These are phyloP conservation scores for Tragelaphus strepsiceros DNA, from an alignment of 2,113 vertebrate species.

Conservation along the genomic window DNA sequence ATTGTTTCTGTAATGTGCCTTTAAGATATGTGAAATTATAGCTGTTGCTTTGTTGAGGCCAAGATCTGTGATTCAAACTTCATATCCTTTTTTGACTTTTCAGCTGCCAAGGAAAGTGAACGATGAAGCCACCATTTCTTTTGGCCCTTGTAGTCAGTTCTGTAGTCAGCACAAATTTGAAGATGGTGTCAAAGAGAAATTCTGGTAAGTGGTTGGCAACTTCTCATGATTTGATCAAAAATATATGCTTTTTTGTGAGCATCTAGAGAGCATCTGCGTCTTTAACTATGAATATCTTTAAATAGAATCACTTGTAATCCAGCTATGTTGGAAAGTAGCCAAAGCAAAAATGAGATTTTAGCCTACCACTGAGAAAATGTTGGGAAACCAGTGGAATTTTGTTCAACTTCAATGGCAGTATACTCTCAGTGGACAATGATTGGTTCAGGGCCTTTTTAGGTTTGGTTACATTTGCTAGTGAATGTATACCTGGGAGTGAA, in stretches of 20 bases:
- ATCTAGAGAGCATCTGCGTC: background rate
- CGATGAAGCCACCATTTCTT: slow-evolving; percentile 89
- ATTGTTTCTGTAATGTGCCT: slow-evolving; percentile 42
- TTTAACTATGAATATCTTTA: slow-evolving; percentile 42
- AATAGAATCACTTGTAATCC: background rate
- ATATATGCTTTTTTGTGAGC: background rate
- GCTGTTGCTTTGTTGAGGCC: slow-evolving; percentile 61
- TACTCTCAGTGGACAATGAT: background rate
- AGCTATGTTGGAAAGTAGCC: slow-evolving; percentile 23
- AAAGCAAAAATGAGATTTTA: slow-evolving; percentile 54
- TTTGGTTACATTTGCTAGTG: slow-evolving; percentile 35
- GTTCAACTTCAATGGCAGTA: background rate
- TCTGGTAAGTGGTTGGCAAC: slow-evolving; percentile 87
- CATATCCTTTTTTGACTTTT: slow-evolving; percentile 69
- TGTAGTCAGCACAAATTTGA: slow-evolving; percentile 88
- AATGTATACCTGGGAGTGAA: slow-evolving; percentile 7
- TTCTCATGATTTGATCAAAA: slow-evolving; percentile 55
- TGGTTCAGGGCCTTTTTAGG: slow-evolving; percentile 1
- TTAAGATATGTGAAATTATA: slow-evolving; percentile 62
- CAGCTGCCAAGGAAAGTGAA: slow-evolving; percentile 80
- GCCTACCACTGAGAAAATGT: slow-evolving; percentile 17
- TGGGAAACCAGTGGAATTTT: slow-evolving; percentile 18
- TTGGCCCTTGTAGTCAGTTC: slow-evolving; percentile 86
- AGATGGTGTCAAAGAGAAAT: slow-evolving; percentile 96
- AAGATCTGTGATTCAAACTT: slow-evolving; percentile 69